Evolutionary conservation across 2,888 invertebrate genomes (phyloP), one percentile per base, ranked within the genome.

Genomic region (Oscheius sp.): DNA sequence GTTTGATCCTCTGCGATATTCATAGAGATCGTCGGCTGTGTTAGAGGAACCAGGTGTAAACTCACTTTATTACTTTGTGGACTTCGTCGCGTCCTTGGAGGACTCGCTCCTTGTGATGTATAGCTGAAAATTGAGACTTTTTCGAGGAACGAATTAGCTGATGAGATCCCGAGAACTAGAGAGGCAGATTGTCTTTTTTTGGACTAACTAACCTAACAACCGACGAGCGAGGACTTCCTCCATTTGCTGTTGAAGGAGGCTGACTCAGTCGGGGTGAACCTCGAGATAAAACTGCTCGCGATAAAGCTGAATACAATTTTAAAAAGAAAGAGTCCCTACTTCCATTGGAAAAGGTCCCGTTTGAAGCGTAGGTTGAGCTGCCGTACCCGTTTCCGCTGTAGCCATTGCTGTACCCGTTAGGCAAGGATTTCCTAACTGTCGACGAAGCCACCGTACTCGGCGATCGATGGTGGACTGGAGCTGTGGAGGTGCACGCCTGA

Each of bases 11-110:
- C n/a, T n/a, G n/a, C n/a, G n/a, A n/a, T n/a, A n/a, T n/a, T n/a
- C n/a, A n/a, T n/a, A n/a, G n/a, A n/a, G n/a, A n/a, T n/a, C n/a
- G n/a, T n/a, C n/a, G n/a, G n/a, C n/a, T n/a, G n/a, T n/a, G n/a
- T n/a, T n/a, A n/a, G n/a, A n/a, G n/a, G n/a, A n/a, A n/a, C n/a
- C n/a, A n/a, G n/a, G n/a, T n/a, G n/a, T n/a, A n/a, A n/a, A 58
- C 58, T 20, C n/a, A 79, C 79, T 71, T 80, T 80, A 39, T 80
- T 74, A 45, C 73, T 74, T 61, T 78, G 80, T 10, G 80, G 80
- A 10, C 78, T 78, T 45, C 76, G 69, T 33, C 78, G 48, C 3
- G 77, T 65, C 25, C 79, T 55, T 25, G 79, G 77, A 5, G 79
- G 79, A 37, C 74, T 74, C 39, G 72, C 73, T n/a, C 72, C 77